phyloP scores from a whole-genome alignment of 2,888 invertebrate genomes.

The Eucriotettix oculatus region DNA sequence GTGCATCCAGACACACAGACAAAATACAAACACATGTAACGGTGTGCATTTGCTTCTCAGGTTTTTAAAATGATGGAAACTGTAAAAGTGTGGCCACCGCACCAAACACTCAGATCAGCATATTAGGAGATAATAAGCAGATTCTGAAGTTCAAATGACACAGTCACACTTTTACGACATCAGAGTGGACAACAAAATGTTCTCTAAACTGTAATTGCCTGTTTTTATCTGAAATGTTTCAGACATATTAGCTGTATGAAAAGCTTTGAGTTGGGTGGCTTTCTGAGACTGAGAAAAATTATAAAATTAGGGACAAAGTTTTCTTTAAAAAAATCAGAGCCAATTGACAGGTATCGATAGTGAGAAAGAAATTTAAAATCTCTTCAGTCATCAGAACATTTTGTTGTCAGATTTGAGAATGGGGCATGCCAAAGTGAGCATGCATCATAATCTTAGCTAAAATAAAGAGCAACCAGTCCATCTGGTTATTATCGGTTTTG shows the following conservation, averaged over 20 bases:
- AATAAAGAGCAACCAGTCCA: background rate
- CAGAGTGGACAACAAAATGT: too few species aligned
- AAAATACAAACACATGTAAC: background rate
- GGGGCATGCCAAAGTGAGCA: background rate
- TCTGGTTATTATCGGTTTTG: constrained; percentile 2
- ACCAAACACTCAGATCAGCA: background rate
- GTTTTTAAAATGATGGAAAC: background rate
- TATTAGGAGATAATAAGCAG: background rate
- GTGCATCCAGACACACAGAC: background rate
- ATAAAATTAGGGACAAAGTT: too few species aligned
- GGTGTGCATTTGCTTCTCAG: constrained; percentile 4
- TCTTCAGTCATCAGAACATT: too few species aligned
- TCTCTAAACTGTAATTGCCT: too few species aligned
- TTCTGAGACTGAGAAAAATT: too few species aligned
- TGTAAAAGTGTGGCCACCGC: background rate
- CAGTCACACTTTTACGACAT: background rate
- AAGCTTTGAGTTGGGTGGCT: too few species aligned
- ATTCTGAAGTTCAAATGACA: background rate
- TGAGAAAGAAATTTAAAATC: too few species aligned
- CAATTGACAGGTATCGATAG: too few species aligned
- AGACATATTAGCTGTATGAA: too few species aligned
- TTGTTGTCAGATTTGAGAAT: too few species aligned
- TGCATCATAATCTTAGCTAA: background rate
- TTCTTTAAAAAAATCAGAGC: too few species aligned
- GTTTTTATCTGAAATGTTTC: too few species aligned